Conservation (phyloP, 2,113 vertebrate species). For the Rynchops niger region DNA sequence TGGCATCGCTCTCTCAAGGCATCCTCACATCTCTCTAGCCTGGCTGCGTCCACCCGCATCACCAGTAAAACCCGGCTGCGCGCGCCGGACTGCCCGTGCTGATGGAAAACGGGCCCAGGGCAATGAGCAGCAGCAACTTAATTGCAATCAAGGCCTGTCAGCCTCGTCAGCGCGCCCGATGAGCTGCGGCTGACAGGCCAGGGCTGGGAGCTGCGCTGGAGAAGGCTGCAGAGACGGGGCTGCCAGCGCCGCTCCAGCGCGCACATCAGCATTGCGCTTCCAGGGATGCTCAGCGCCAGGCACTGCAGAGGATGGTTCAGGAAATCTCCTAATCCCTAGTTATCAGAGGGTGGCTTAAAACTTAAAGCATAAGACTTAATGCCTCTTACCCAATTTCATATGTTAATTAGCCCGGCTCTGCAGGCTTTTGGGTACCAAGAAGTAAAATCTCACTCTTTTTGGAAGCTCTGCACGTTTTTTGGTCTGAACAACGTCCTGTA, state of each 20-base stretch:
- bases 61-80: not conserved
- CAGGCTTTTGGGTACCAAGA: not conserved
- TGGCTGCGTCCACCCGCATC: not conserved
- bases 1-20: fast-evolving
- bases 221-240: not conserved
- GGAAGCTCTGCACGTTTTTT: not conserved
- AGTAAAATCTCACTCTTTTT: not conserved
- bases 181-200: not conserved
- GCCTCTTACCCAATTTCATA: not conserved
- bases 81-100: not conserved
- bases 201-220: not conserved
- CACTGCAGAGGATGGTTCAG: not conserved
- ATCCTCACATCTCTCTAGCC: not conserved
- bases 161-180: not conserved
- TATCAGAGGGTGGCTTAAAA: not conserved
- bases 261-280: not conserved
- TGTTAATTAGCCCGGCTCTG: not conserved
- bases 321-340: not conserved
- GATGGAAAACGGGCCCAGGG: not conserved
- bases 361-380: not conserved
- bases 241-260: not conserved
- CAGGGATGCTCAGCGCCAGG: not conserved
- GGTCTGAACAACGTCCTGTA: not conserved
- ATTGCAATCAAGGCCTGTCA: not conserved
- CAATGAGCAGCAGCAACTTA: not conserved